Evolutionary conservation across 2,113 vertebrate species (phyloP).

Genomic region (Pogona vitticeps): DNA sequence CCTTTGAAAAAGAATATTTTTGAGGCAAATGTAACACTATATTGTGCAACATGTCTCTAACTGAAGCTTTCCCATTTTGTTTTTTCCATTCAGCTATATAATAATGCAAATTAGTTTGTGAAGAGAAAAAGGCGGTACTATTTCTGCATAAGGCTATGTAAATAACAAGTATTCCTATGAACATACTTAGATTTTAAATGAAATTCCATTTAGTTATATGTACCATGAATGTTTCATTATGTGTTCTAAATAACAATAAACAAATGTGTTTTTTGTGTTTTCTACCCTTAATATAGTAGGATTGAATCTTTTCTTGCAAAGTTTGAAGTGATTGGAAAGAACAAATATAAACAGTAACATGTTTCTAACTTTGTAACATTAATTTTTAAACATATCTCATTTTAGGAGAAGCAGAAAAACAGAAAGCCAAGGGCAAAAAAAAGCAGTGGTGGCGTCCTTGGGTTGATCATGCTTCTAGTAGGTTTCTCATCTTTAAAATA

Average conservation of each 20-base stretch:
- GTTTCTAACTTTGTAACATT: constrained; percentile 81
- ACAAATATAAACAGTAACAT: constrained; percentile 73
- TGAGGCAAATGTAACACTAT: background rate
- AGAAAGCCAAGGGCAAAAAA: constrained; percentile 99
- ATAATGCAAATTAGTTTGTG: constrained; percentile 24
- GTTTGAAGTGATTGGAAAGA: constrained; percentile 62
- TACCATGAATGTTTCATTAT: background rate
- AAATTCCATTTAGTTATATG: constrained; percentile 37
- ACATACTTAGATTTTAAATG: constrained; percentile 26
- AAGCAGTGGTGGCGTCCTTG: constrained; percentile 99
- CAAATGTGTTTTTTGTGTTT: background rate
- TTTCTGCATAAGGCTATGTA: constrained; percentile 7
- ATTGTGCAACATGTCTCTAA: background rate
- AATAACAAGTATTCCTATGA: constrained; percentile 5
- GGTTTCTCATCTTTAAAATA: constrained; percentile 91
- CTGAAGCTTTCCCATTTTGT: background rate
- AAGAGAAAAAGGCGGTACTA: constrained; percentile 2
- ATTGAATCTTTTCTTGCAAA: constrained; percentile 57
- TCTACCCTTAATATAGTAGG: constrained; percentile 38
- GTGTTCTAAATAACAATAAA: constrained; percentile 39
- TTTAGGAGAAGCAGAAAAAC: constrained; percentile 97
- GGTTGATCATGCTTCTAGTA: constrained; percentile 99
- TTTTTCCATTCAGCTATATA: background rate
- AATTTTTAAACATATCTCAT: constrained; percentile 93
- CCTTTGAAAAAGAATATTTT: constrained; percentile 15